These are phyloP conservation scores for Chloroclysta siterata DNA, from an alignment of 2,888 invertebrate genomes.

Conservation along the genomic window DNA sequence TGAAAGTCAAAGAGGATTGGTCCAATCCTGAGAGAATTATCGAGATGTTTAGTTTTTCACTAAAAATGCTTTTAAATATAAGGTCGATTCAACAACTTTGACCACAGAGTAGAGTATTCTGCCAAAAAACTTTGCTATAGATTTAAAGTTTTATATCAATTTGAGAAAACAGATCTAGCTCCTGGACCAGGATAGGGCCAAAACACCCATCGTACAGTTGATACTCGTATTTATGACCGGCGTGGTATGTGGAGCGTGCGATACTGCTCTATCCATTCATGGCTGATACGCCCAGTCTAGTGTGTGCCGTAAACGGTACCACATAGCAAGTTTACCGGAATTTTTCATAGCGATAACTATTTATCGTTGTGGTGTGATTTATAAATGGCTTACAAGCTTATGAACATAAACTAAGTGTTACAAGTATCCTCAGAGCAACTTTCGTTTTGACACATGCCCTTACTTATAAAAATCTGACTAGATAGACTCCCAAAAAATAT, in stretches of 20 bases:
- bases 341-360: constrained; percentile 1
- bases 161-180: neutral
- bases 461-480: too few relatives aligned
- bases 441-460: too few relatives aligned
- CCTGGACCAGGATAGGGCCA: constrained; percentile 14
- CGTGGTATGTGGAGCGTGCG: constrained; percentile 58
- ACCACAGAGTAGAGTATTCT: too few relatives aligned
- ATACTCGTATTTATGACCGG: constrained; percentile 29
- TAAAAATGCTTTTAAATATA: too few relatives aligned
- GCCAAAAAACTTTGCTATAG: neutral
- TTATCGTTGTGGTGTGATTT: neutral
- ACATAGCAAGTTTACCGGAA: constrained; percentile 11
- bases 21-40: too few relatives aligned
- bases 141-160: neutral
- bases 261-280: constrained; percentile 53
- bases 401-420: too few relatives aligned
- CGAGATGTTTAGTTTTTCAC: too few relatives aligned
- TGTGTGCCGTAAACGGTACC: constrained; percentile 12
- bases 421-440: too few relatives aligned
- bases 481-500: too few relatives aligned
- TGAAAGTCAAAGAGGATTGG: too few relatives aligned
- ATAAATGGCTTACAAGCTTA: too few relatives aligned
- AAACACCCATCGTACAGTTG: constrained; percentile 22
- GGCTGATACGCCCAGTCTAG: constrained; percentile 28
- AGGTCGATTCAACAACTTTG: too few relatives aligned